Percentiles rank a stretch among this genome's conserved stretches.
Conservation (phyloP, 2,888 invertebrate species). For the Bellardia bayeri region DNA sequence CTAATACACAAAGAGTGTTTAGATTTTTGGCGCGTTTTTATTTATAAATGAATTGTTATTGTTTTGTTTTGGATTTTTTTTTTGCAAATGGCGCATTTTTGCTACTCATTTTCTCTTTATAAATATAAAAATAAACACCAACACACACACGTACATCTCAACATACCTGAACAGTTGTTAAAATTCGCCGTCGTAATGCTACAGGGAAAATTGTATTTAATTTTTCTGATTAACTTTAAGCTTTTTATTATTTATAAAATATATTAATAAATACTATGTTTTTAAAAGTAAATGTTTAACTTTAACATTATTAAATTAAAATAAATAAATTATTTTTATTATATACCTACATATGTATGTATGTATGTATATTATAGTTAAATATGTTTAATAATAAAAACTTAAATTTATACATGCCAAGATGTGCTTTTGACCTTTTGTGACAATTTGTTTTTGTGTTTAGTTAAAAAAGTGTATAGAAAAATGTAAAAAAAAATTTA, state of each 20-base stretch:
- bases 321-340: no score
- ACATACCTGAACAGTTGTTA: not conserved
- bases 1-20: not conserved
- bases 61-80: slow-evolving; percentile 8
- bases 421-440: slow-evolving; percentile 7
- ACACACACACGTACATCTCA: not conserved
- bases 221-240: no score
- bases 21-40: slow-evolving; percentile 57
- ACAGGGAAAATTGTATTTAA: no score
- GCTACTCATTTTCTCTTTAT: not conserved
- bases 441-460: not conserved
- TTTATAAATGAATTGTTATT: slow-evolving; percentile 12
- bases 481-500: not conserved
- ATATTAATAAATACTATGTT: no score
- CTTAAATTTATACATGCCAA: not conserved
- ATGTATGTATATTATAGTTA: no score
- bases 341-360: no score
- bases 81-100: slow-evolving; percentile 25
- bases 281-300: no score
- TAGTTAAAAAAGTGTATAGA: not conserved
- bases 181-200: not conserved
- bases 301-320: no score
- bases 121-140: not conserved
- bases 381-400: no score
- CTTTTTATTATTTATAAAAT: no score